Percentiles rank a stretch among this genome's conserved stretches.
phyloP scores from a whole-genome alignment of 2,113 vertebrate genomes.

The Himantopus leucocephalus region DNA sequence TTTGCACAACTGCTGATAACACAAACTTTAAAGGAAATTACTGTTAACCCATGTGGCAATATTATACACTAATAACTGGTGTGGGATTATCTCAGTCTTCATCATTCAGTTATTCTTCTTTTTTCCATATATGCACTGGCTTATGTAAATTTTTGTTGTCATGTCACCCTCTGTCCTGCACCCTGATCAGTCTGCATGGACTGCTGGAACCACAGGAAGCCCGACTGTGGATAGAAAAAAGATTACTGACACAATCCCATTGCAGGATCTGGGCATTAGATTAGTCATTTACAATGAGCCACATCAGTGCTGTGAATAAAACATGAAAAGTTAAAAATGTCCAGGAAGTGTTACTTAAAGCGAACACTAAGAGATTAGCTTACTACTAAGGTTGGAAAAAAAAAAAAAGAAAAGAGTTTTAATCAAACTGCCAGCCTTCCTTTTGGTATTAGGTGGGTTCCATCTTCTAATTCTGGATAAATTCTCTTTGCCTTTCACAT shows the following conservation, averaged over 20 bases:
- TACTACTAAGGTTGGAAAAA: neutral
- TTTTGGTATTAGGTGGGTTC: neutral
- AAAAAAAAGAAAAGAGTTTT: neutral
- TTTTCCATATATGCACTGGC: neutral
- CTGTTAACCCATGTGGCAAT: neutral
- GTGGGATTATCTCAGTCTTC: neutral
- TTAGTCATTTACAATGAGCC: neutral
- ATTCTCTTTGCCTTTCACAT: neutral
- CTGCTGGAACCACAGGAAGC: neutral
- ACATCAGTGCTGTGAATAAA: neutral
- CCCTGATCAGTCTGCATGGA: neutral
- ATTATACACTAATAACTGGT: neutral
- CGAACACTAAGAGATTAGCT: neutral
- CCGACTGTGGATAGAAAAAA: neutral
- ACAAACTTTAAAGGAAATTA: neutral
- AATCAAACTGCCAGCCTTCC: neutral
- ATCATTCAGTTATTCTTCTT: neutral
- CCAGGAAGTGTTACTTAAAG: neutral
- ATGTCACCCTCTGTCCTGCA: neutral
- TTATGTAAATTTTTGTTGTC: neutral
- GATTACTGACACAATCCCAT: neutral
- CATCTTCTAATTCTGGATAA: neutral
- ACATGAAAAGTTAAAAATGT: neutral
- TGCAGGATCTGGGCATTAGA: neutral
- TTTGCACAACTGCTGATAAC: neutral